These are phyloP conservation scores for Melierax canorus DNA, from an alignment of 2,113 vertebrate species.

Conservation along the genomic window DNA sequence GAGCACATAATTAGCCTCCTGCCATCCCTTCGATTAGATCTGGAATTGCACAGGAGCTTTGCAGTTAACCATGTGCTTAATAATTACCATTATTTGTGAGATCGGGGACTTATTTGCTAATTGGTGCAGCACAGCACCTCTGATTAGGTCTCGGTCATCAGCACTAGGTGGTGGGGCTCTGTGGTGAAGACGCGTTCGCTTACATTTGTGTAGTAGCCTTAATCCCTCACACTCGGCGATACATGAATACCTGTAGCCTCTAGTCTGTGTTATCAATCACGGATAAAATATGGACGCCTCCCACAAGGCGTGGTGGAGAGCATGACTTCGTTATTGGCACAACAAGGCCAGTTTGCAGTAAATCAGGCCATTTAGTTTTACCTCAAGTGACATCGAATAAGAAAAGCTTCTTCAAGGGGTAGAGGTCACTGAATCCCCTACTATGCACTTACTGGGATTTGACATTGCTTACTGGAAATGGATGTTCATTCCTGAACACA, in stretches of 20 bases:
- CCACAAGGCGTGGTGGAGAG: background rate
- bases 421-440: constrained; percentile 66
- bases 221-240: background rate
- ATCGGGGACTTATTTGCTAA: background rate
- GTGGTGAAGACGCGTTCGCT: background rate
- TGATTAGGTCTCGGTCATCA: rapidly evolving
- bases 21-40: background rate
- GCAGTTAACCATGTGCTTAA: background rate
- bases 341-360: constrained; percentile 26
- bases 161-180: background rate
- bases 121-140: background rate
- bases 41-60: background rate
- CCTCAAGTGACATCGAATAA: constrained; percentile 68
- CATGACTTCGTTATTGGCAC: background rate
- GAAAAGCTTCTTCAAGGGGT: constrained; percentile 51
- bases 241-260: background rate
- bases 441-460: constrained; percentile 74
- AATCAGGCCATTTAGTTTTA: constrained; percentile 57
- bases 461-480: constrained; percentile 63
- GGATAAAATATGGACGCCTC: background rate
- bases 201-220: constrained; percentile 34
- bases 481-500: constrained; percentile 38
- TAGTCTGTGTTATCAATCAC: background rate
- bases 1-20: background rate
- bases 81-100: background rate